These are phyloP conservation scores for Myrmecobius fasciatus DNA, from an alignment of 2,113 vertebrate genomes.

Conservation along the genomic window DNA sequence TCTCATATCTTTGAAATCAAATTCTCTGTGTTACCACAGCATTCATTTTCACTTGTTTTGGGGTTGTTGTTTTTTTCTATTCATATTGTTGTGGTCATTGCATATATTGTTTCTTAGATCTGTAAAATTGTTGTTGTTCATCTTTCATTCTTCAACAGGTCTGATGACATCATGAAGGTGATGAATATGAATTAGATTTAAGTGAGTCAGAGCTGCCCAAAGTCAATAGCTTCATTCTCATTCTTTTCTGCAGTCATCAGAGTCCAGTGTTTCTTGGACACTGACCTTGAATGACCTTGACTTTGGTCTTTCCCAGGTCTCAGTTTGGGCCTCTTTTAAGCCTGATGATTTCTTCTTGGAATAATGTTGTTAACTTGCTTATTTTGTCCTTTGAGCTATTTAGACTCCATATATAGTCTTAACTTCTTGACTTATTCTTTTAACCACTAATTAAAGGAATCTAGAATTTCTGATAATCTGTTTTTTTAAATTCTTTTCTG, in stretches of 20 bases:
- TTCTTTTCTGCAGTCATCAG: too few species aligned
- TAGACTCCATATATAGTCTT: not conserved
- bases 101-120: not conserved
- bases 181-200: too few species aligned
- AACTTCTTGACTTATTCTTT: not conserved
- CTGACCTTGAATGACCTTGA: too few species aligned
- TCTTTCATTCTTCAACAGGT: not conserved
- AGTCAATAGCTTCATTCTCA: too few species aligned
- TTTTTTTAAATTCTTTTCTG: not conserved
- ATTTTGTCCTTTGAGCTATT: not conserved
- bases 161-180: too few species aligned
- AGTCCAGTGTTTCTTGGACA: too few species aligned
- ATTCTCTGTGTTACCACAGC: not conserved
- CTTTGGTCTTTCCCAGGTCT: too few species aligned
- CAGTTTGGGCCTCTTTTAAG: too few species aligned
- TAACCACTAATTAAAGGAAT: not conserved
- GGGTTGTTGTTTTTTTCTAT: not conserved
- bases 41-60: not conserved
- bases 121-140: not conserved
- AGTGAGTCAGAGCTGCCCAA: too few species aligned
- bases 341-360: too few species aligned
- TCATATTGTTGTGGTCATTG: not conserved
- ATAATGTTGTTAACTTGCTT: not conserved
- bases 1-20: not conserved
- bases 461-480: not conserved